A percentile compares a stretch with the other conserved stretches of the same genome.
phyloP scores from a whole-genome alignment of 2,113 vertebrate genomes.

The Hylia prasina region DNA sequence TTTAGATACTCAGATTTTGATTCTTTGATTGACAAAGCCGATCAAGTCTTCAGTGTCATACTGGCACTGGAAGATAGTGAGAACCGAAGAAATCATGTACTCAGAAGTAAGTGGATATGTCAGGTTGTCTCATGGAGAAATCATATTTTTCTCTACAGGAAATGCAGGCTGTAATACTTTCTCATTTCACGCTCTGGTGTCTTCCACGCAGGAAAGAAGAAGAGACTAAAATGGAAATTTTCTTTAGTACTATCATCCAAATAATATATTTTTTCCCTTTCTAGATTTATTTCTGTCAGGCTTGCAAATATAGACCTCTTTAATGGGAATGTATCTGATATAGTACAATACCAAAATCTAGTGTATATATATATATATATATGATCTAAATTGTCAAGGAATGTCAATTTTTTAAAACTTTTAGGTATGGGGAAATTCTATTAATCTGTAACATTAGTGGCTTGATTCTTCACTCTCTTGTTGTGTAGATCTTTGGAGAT shows the following conservation, averaged over 20 bases:
- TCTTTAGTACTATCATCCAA: not conserved
- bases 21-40: not conserved
- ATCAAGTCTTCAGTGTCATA: not conserved
- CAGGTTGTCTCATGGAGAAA: not conserved
- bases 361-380: not conserved
- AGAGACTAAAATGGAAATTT: not conserved
- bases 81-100: not conserved
- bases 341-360: not conserved
- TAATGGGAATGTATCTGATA: not conserved
- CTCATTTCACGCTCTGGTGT: not conserved
- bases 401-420: not conserved
- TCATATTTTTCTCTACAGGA: not conserved
- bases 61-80: fast-evolving
- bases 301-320: not conserved
- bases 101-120: not conserved
- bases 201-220: not conserved
- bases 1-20: not conserved
- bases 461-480: not conserved
- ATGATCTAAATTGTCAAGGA: not conserved
- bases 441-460: not conserved
- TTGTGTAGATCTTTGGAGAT: not conserved
- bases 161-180: not conserved
- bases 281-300: not conserved
- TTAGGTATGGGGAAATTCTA: not conserved
- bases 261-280: not conserved